Evolutionary conservation across 1,140 invertebrate genomes (phyloP).

Genomic region (Stegodyphus dumicola): DNA sequence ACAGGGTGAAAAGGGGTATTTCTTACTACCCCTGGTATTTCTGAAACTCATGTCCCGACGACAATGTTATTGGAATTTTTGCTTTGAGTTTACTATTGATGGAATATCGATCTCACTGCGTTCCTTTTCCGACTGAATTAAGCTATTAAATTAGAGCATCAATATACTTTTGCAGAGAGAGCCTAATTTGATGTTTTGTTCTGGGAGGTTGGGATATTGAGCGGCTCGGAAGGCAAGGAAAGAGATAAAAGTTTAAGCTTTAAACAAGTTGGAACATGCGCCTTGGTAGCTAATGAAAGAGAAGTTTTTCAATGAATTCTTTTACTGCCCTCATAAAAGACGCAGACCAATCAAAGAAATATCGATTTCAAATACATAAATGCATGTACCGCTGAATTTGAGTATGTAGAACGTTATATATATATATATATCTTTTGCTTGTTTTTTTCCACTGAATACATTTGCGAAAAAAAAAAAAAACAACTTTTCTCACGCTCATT

Average conservation of each 20-base stretch:
- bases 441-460: too few relatives aligned
- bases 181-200: not conserved
- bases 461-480: too few relatives aligned
- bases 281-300: too few relatives aligned
- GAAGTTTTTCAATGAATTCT: not conserved
- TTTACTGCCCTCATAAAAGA: not conserved
- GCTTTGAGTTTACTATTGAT: conserved; percentile 9
- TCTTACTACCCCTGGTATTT: not conserved
- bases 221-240: too few relatives aligned
- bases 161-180: not conserved
- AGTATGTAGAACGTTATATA: too few relatives aligned
- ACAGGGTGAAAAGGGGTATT: not conserved
- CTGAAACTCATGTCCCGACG: not conserved
- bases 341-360: too few relatives aligned
- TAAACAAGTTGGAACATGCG: not conserved
- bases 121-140: conserved; percentile 1
- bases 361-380: too few relatives aligned
- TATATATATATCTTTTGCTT: too few relatives aligned
- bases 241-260: not conserved
- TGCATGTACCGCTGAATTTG: too few relatives aligned
- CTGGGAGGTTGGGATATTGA: too few relatives aligned
- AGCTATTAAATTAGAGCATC: conserved; percentile 6
- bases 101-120: not conserved
- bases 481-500: too few relatives aligned
- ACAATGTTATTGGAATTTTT: conserved; percentile 30